These are phyloP conservation scores for Rhinoraja longicauda DNA, from an alignment of 2,797 vertebrate species.

Conservation along the genomic window DNA sequence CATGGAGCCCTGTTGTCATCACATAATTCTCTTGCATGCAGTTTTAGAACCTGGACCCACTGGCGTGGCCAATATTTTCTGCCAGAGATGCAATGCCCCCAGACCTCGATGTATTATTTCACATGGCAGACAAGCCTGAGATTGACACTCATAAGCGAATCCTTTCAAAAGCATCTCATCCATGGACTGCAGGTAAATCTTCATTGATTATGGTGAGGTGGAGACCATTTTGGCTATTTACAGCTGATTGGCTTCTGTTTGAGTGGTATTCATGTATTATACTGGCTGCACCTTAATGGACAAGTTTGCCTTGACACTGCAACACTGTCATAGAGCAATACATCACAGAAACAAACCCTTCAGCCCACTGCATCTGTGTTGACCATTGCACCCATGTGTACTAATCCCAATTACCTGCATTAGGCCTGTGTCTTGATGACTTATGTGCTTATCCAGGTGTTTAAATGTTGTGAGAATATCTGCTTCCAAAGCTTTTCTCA, in stretches of 20 bases:
- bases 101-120: not conserved
- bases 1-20: not conserved
- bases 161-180: not conserved
- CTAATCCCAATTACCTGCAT: too few species aligned
- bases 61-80: not conserved
- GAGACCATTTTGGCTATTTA: not conserved
- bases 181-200: not conserved
- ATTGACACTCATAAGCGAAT: not conserved
- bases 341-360: too few species aligned
- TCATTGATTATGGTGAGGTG: not conserved
- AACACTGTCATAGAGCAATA: too few species aligned
- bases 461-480: too few species aligned
- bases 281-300: not conserved
- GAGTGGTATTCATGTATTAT: not conserved
- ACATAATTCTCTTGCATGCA: not conserved
- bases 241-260: not conserved
- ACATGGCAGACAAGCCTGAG: not conserved
- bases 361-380: too few species aligned
- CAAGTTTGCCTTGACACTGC: not conserved
- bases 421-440: too few species aligned
- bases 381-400: too few species aligned
- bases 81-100: not conserved
- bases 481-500: too few species aligned
- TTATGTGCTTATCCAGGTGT: too few species aligned
- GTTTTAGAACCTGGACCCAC: not conserved